Base-by-base conservation (phyloP, 2,797 vertebrate species). In the Falco concolor region DNA sequence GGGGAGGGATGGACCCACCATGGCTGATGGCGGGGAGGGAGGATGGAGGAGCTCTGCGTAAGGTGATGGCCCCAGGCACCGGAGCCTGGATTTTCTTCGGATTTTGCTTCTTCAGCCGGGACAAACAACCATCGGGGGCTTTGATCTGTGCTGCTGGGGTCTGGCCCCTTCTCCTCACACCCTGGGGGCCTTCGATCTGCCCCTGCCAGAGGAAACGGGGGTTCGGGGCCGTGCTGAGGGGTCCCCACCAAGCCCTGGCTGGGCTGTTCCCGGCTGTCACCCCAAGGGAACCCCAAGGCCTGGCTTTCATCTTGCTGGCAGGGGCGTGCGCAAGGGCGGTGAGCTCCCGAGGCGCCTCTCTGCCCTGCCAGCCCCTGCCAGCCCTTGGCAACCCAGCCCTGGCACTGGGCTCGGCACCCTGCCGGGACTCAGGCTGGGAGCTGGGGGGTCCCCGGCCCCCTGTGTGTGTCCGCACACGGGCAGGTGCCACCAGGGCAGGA, bases 331-430 rank as follows among this genome's bases (percentile, higher is more conserved):
- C 2, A 2, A 40, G 20, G 34, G 60, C 9, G 13, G 2, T 1
- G 9, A 70, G 32, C 10, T 49, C 59, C 28, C 4, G 34, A 56
- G 72, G 53, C 4, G 6, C 20, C 60, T 1, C 36, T 36, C 13
- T 76, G 84, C 76, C 72, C 85, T 8, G 12, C 45, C 87, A 23
- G 36, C 30, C 30, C n/a, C 81, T 10, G 13, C 44, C 69, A 57
- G 30, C 38, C 40, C 45, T 42, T 21, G 30, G 27, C 40, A 53
- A 49, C n/a, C 5, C 23, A 2, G 4, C 23, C 45, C 63, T 57
- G 1, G 57, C 0, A 3, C 56, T 27, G 73, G 38, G 28, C 16
- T 67, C 5, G 1, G 3, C 30, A 1, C 21, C 24, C 16, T 5
- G 4, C 7, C 27, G 36, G n/a, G 59, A 6, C 42, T 60, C 76